Evolutionary conservation across 92 coral and sea anemone species (phyloP), one percentile per base, ranked within the genome.

Genomic region (Palythoa grandiflora): DNA sequence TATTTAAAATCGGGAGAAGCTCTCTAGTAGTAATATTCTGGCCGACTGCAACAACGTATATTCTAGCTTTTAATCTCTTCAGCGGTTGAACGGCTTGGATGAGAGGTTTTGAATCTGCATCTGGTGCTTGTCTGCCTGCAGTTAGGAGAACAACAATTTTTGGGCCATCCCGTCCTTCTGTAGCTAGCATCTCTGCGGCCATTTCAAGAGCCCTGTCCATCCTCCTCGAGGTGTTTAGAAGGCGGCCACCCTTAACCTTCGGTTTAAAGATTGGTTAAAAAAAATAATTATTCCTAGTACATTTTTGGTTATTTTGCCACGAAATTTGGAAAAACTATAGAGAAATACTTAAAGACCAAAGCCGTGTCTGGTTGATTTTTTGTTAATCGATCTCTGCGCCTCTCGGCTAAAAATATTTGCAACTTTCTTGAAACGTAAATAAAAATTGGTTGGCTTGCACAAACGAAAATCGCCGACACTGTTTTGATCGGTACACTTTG

Each of bases 191-290:
- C 21, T 40, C 47, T 0, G 94, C 78, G 0, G 97, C 97, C 21
- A 19, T 55, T 79, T 94, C 92, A 40, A 94, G 78, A 15, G 94
- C 95, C 21, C 86, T 86, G 86, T 94, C 95, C 72, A 92, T 88
- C 66, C 97, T 85, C 53, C 97, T 86, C 38, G 66, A 6, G 10
- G 85, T 80, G 75, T 80, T 80, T 1, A 80, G 75, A 21, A 80
- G 85, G 35, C 85, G 85, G 12, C 85, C 85, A 65, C 21, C 65
- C 12, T 80, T 80, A 37, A 80, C 75, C 85, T 80, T 63, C 39
- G n/a, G 36, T 80, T 60, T 9, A 76, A 9, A 35, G 47, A 77
- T 28, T 15, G 13, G 47, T 70, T 12, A 15, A 10, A 7, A 10
- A 39, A 73, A 47, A 7, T 37, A 36, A 73, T 9, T 13, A 21